phyloP scores from a whole-genome alignment of 2,113 vertebrate genomes.

The Pseudorasbora parva region DNA sequence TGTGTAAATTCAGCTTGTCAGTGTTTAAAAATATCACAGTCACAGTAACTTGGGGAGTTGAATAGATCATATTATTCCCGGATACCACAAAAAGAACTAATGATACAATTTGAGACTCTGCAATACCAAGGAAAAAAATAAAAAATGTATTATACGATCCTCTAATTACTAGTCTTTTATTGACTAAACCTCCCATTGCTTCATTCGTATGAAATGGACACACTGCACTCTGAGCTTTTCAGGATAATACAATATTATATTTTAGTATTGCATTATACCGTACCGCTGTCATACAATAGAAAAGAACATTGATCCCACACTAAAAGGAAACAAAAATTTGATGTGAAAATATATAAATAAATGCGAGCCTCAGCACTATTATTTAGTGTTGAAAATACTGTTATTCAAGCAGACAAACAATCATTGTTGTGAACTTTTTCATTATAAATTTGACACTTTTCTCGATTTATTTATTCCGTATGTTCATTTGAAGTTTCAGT shows the following conservation, averaged over 20 bases:
- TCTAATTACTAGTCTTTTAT: background rate
- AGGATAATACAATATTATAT: background rate
- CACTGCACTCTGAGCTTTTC: background rate
- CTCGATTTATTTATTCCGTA: background rate
- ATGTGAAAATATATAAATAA: background rate
- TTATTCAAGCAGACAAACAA: background rate
- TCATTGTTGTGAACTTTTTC: background rate
- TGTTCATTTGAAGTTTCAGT: slow-evolving; percentile 8
- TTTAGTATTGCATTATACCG: background rate
- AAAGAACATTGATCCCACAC: background rate
- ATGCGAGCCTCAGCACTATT: slow-evolving; percentile 2
- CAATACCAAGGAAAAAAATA: background rate
- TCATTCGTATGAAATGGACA: background rate
- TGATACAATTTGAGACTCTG: background rate
- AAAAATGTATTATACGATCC: background rate
- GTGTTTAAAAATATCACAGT: background rate
- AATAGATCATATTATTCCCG: background rate
- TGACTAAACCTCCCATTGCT: background rate
- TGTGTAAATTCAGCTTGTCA: background rate
- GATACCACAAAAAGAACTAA: background rate
- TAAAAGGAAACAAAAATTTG: slow-evolving; percentile 24
- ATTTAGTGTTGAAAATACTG: slow-evolving; percentile 16
- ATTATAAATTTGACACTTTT: slow-evolving; percentile 23
- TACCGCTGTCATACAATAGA: background rate
- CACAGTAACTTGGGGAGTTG: background rate